Evolutionary conservation across 2,888 invertebrate genomes (phyloP).

Genomic region (Synanthedon formicaeformis): DNA sequence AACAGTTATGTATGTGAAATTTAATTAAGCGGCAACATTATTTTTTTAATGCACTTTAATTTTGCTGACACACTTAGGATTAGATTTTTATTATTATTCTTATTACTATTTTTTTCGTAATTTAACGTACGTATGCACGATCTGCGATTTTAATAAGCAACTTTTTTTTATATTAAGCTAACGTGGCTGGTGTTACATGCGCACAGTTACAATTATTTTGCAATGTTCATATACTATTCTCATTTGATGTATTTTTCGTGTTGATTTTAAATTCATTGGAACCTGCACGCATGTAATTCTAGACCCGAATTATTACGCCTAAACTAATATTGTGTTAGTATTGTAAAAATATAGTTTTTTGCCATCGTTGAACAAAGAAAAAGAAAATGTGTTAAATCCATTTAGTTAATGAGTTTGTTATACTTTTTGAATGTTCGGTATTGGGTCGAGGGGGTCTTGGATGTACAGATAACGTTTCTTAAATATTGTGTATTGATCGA

Average conservation of each 20-base stretch:
- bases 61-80: conserved; percentile 68
- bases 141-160: conserved; percentile 65
- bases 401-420: conserved; percentile 66
- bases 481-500: conserved; percentile 61
- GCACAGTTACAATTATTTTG: conserved; percentile 12
- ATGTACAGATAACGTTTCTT: conserved; percentile 61
- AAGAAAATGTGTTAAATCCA: conserved; percentile 51
- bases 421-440: conserved; percentile 47
- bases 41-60: conserved; percentile 65
- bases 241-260: background rate
- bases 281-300: conserved; percentile 27
- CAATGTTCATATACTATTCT: background rate
- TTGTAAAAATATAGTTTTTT: conserved; percentile 59
- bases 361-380: conserved; percentile 67
- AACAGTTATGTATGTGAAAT: conserved; percentile 59
- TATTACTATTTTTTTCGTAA: conserved; percentile 39
- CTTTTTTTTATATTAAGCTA: conserved; percentile 36
- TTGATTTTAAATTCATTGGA: background rate
- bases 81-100: conserved; percentile 23
- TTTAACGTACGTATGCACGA: conserved; percentile 67
- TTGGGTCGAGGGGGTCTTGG: conserved; percentile 33
- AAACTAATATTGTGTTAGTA: conserved; percentile 62
- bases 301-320: conserved; percentile 38
- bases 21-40: conserved; percentile 67
- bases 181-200: conserved; percentile 32